Base-by-base conservation (phyloP, 2,888 invertebrate genomes). In the Julus scanicus region DNA sequence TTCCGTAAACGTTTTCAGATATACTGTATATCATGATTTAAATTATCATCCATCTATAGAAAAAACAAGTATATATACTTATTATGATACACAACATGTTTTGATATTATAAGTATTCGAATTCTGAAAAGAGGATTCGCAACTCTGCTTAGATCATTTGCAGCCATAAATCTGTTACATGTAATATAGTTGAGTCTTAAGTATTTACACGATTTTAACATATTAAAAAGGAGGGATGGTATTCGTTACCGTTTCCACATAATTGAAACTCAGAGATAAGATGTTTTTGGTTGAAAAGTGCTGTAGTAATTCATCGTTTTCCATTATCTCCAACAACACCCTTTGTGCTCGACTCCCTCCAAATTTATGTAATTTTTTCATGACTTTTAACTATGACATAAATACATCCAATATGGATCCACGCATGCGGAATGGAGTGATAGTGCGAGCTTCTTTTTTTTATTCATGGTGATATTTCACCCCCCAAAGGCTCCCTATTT, bases 301-400 rank as follows among this genome's bases (percentile, higher is more conserved):
- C 8, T 63, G 63, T 63, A 63, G 63, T 17, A 3, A 8, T 9
- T 63, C 63, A 63, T 63, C 63, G 63, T 63, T 63, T 63, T 63
- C 20, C 63, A 63, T 63, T 63, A 63, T 63, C 63, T 63, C 63
- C 20, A 63, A 63, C 63, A 63, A 63, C 63, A 63, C 63, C 63
- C 63, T 63, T 6, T 20, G 63, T 63, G 8, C 63, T 63, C 63
- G 20, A 20, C 53, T 63, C 63, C 63, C 63, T 20, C 8, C 6
- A 63, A 63, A 63, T 63, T 63, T 63, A 63, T 63, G 20, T 20
- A 20, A 63, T 63, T 63, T 63, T 15, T 63, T 63, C 63, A 6
- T 63, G 63, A 63, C 63, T 63, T 63, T 63, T 63, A 63, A 63
- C 63, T 63, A 20, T 63, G 63, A 17, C 63, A 63, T 63, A 63